phyloP scores from a whole-genome alignment of 1,140 invertebrate genomes.

The Asobara japonica region DNA sequence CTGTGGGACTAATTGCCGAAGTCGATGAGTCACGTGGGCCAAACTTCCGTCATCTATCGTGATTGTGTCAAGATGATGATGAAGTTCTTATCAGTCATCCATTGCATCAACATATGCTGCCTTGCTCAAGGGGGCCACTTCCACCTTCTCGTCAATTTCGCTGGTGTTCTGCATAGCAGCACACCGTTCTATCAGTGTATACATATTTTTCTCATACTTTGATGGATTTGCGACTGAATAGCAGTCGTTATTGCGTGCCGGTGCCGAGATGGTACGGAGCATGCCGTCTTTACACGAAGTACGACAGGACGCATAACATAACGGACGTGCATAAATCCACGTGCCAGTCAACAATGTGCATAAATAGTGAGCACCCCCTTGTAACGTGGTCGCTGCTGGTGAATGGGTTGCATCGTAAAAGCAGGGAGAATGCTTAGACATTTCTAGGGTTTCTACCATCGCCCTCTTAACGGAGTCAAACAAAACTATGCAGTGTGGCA shows the following conservation, averaged over 20 bases:
- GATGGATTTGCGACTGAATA: slow-evolving; percentile 14
- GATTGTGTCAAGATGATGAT: background rate
- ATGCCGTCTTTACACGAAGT: slow-evolving; percentile 56
- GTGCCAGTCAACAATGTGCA: slow-evolving; percentile 67
- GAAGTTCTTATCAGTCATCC: background rate
- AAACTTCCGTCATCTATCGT: slow-evolving; percentile 18
- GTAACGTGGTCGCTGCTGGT: slow-evolving; percentile 48
- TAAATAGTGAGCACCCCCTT: slow-evolving; percentile 65
- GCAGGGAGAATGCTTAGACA: slow-evolving; percentile 8
- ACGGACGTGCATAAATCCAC: slow-evolving; percentile 66
- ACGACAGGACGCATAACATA: slow-evolving; percentile 65
- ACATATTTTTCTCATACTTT: background rate
- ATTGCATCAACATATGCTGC: too few relatives aligned
- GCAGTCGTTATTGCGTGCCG: slow-evolving; percentile 58
- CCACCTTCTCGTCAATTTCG: background rate
- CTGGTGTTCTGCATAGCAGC: too few relatives aligned
- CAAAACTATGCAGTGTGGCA: slow-evolving; percentile 55
- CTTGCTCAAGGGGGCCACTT: too few relatives aligned
- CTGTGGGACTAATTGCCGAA: slow-evolving; percentile 43
- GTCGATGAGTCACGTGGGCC: slow-evolving; percentile 24
- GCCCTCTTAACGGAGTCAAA: slow-evolving; percentile 32
- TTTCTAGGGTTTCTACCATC: slow-evolving; percentile 27
- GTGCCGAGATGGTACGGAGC: slow-evolving; percentile 57
- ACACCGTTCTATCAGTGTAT: too few relatives aligned
- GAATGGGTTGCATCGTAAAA: slow-evolving; percentile 34